Base-by-base conservation (phyloP, 2,113 vertebrate species). In the Ptilonorhynchus violaceus region DNA sequence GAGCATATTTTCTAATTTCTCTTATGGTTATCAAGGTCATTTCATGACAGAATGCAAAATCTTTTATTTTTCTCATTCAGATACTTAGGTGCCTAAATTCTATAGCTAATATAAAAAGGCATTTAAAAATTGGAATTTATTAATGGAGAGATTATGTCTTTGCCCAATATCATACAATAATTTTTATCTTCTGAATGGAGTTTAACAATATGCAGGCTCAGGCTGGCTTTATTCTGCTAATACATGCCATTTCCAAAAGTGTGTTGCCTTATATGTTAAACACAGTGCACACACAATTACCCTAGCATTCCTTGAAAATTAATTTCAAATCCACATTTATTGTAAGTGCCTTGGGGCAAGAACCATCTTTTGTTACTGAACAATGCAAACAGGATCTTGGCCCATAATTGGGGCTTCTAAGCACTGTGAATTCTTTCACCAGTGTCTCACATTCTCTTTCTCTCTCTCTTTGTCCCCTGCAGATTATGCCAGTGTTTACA, bases 291-390 rank as follows among this genome's bases (percentile, higher is more conserved):
- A 81, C 67, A 92, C 79, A 97, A 96, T 93, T 85, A 88, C 83
- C 35, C 64, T 47, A 67, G 56, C 88, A 88, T 95, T 95, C 92
- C 92, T 92, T 94, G 95, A 95, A 96, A 96, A 96, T 96, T 81
- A 96, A 95, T 95, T 95, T 97, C 91, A 94, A 94, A 94, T 94
- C 69, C 91, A 92, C 93, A 66, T 94, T 96, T 96, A 89, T 96
- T 89, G n/a, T 89, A 92, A 91, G 93, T 94, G 84, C 93, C 76
- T 94, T 85, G 84, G 92, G 73, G 74, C 77, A 94, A 94, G 94
- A 96, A 91, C 68, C 42, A 75, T 91, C 95, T 87, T 96, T 97
- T 97, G 95, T 97, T 94, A 85, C 80, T 76, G 90, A 93, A 96
- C 93, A 97, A 95, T 93, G 64, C 68, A 96, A 95, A 95, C 85